phyloP scores from a whole-genome alignment of 2,888 invertebrate genomes.

The Zhuqinia jingwanae region DNA sequence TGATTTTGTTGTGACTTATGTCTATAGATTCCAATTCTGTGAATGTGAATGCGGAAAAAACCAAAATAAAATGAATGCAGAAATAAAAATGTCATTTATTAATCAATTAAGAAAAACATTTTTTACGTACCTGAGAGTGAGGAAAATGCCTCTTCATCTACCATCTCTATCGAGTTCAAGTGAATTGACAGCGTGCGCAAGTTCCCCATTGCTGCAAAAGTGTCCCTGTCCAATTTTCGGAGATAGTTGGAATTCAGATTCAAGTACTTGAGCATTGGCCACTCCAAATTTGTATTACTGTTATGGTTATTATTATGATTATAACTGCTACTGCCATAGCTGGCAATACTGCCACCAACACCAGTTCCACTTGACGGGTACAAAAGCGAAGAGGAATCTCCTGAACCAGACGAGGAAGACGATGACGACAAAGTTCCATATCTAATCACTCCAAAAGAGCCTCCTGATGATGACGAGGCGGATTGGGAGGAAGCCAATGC shows the following conservation, averaged over 20 bases:
- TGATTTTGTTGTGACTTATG: constrained; percentile 93
- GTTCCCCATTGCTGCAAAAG: constrained; percentile 90
- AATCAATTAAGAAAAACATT: no score
- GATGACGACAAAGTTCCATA: constrained; percentile 64
- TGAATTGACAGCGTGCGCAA: constrained; percentile 90
- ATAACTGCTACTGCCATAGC: constrained; percentile 30
- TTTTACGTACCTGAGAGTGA: no score
- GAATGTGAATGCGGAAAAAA: no score
- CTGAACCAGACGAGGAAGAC: constrained; percentile 46
- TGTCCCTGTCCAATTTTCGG: constrained; percentile 87
- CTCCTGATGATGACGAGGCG: constrained; percentile 62
- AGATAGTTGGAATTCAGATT: constrained; percentile 94
- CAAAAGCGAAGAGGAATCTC: constrained; percentile 61
- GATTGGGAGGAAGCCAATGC: constrained; percentile 60
- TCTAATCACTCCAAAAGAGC: constrained; percentile 70
- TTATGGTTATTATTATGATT: constrained; percentile 68
- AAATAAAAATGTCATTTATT: no score
- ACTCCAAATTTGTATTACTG: constrained; percentile 74
- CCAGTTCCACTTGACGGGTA: constrained; percentile 65
- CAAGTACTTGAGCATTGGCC: constrained; percentile 86
- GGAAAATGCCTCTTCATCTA: constrained; percentile 89
- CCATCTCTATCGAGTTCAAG: constrained; percentile 90
- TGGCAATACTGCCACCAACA: constrained; percentile 4
- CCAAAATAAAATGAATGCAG: no score
- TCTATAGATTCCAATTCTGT: constrained; percentile 90